Conservation (phyloP, 2,113 vertebrate species). For the Cyprinus carpio region DNA sequence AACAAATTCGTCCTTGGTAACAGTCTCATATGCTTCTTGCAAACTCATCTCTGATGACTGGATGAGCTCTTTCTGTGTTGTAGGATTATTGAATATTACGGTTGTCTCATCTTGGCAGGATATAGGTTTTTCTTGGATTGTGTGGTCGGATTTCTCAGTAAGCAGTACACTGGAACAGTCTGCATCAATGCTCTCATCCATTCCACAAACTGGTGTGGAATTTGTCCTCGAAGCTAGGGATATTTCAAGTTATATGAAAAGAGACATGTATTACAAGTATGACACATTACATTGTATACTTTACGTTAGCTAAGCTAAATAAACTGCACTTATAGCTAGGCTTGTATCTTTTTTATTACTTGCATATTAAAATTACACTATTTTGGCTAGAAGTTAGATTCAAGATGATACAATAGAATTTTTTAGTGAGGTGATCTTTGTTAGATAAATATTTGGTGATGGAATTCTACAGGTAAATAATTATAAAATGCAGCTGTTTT, state of each 20-base stretch:
- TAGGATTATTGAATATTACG: conserved; percentile 60
- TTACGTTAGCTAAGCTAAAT: background rate
- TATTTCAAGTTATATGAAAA: conserved; percentile 73
- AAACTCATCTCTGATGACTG: conserved; percentile 63
- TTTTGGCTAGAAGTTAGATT: conserved; percentile 4
- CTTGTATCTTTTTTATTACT: background rate
- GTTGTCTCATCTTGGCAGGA: conserved; percentile 62
- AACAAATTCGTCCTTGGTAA: conserved; percentile 67
- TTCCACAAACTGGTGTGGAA: conserved; percentile 65
- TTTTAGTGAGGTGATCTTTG: conserved; percentile 46
- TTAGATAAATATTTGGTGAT: conserved; percentile 47
- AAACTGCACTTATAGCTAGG: background rate
- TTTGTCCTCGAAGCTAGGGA: conserved; percentile 72
- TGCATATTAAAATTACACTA: background rate
- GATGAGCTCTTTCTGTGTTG: conserved; percentile 62
- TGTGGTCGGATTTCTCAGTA: conserved; percentile 60
- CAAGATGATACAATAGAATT: background rate
- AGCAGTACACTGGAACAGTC: conserved; percentile 63
- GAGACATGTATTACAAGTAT: conserved; percentile 69
- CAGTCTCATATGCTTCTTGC: conserved; percentile 69
- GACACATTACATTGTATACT: conserved; percentile 51
- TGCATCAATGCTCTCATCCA: conserved; percentile 68
- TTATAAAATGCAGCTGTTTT: conserved; percentile 38
- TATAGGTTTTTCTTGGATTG: conserved; percentile 32
- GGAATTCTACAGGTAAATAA: conserved; percentile 29